These are phyloP conservation scores for Nymphicus hollandicus DNA, from an alignment of 2,113 vertebrate species.

Conservation along the genomic window DNA sequence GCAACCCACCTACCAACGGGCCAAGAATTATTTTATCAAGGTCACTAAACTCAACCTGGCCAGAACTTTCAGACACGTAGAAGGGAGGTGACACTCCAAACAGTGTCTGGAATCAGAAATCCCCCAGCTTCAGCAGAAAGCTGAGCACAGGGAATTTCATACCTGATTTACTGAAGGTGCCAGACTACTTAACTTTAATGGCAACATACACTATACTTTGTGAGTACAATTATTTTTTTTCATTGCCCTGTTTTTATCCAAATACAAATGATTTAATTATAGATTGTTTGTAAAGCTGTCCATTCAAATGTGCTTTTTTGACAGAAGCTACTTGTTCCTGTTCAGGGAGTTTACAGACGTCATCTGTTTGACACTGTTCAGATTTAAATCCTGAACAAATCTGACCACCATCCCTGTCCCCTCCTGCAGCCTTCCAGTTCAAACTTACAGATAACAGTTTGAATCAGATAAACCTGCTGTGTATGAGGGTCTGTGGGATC, in stretches of 20 bases:
- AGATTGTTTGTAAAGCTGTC: background rate
- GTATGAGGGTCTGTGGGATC: background rate
- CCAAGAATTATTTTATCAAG: background rate
- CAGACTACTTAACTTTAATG: background rate
- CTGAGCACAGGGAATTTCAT: background rate
- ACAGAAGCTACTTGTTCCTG: background rate
- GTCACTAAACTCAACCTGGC: background rate
- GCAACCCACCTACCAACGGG: accelerated
- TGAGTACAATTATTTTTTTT: background rate
- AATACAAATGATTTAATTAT: background rate
- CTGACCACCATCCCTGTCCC: background rate
- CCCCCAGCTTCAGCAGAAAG: background rate
- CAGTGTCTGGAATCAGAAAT: background rate
- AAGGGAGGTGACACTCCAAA: background rate
- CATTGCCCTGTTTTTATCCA: background rate
- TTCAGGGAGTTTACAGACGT: background rate
- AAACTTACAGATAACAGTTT: background rate
- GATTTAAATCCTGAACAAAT: background rate
- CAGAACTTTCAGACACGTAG: background rate
- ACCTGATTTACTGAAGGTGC: background rate
- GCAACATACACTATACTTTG: background rate
- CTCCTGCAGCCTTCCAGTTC: background rate
- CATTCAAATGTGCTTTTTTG: background rate
- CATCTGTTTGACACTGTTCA: background rate
- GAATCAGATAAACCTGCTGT: background rate